Evolutionary conservation across 2,797 vertebrate genomes (phyloP).

Genomic region (Yasuhikotakia modesta): DNA sequence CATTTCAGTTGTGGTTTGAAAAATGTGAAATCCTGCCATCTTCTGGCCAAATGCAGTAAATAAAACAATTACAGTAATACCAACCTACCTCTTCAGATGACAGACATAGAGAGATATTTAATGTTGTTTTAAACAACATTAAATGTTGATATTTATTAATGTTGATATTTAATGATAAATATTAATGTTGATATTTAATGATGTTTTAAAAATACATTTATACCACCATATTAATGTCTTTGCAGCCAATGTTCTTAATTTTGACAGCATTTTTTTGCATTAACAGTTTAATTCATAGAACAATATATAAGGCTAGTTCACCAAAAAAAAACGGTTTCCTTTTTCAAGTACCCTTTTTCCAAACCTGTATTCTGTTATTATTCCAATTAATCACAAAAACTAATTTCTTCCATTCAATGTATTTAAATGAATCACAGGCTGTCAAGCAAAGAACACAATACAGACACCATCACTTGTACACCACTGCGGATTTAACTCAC

Average conservation of each 20-base stretch:
- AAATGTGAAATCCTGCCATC: constrained; percentile 10
- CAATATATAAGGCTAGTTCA: not conserved
- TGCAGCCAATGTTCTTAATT: not conserved
- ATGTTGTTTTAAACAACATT: no score
- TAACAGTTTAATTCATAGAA: not conserved
- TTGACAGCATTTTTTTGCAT: not conserved
- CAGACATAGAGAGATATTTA: constrained; percentile 19
- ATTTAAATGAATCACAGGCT: no score
- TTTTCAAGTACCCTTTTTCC: not conserved
- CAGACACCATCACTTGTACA: no score
- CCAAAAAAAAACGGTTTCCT: not conserved
- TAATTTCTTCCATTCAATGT: not conserved
- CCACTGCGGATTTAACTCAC: no score
- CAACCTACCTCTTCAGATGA: not conserved
- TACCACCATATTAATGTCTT: not conserved
- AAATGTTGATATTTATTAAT: no score
- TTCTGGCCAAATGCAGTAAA: constrained; percentile 19
- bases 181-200: no score
- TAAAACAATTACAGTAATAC: not conserved
- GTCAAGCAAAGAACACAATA: no score
- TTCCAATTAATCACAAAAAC: not conserved
- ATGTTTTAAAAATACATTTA: not conserved
- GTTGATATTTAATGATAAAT: no score
- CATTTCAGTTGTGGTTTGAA: not conserved
- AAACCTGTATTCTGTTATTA: not conserved